Evolutionary conservation across 2,113 vertebrate species (phyloP), one percentile per base, ranked within the genome.

Genomic region (Hippolais icterina): DNA sequence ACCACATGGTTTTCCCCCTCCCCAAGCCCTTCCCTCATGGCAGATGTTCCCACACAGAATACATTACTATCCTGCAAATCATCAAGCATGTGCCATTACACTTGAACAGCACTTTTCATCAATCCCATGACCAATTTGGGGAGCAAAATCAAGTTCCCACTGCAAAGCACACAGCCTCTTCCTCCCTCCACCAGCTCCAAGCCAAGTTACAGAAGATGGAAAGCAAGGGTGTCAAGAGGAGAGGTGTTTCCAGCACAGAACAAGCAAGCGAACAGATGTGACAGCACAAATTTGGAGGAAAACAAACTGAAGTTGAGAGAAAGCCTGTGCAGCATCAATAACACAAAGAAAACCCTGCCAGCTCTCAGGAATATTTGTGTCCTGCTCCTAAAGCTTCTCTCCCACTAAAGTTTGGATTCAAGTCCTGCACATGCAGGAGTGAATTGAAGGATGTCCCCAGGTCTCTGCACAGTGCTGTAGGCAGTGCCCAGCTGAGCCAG

Each of bases 211-310:
- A 68, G 74, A 92, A 63, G 64, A 83, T 28, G 54, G 29, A 82
- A 88, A 37, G 49, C 5, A 3, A 2, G 9, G 33, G 35, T 65
- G 53, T 66, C 61, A 83, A 25, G 82, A 74, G 53, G 71, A 94
- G 25, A 79, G 46, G 71, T 56, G 52, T 71, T 95, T 91, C 16
- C 70, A 72, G 80, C 47, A 41, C 49, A 35, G 60, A 92, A 80
- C 81, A 23, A 41, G 61, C 82, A 65, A 94, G 87, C 39, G 96
- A 93, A 94, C 91, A 97, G 96, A 79, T 85, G 81, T 50, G 83
- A 68, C 16, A 17, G 60, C 72, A 94, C 59, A n/a, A 54, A 94
- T 82, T 93, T 83, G 87, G 75, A 91, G 53, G 33, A 74, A 90
- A 93, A 65, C 47, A 88, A 88, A 89, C 59, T 42, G 23, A 66